phyloP scores from a whole-genome alignment of 2,797 vertebrate genomes.

The Bovichtus diacanthus region DNA sequence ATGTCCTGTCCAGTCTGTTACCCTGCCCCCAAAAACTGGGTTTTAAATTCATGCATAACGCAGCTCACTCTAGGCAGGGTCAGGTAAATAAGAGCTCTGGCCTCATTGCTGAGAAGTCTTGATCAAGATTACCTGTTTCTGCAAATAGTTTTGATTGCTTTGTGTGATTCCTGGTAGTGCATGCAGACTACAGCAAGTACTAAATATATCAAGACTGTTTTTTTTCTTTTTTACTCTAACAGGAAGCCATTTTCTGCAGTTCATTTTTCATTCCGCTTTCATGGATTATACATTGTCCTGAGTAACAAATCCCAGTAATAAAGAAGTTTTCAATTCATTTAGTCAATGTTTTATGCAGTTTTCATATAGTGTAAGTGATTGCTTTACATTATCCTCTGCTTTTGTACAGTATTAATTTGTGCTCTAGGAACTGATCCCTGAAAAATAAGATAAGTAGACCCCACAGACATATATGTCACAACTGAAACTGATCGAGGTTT shows the following conservation, averaged over 20 bases:
- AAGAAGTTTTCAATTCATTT: background rate
- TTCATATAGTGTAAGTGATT: conserved; percentile 1
- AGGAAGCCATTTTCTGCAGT: too few relatives aligned
- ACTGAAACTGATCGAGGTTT: too few relatives aligned
- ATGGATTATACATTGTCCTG: background rate
- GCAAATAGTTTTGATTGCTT: background rate
- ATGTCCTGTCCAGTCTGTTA: conserved; percentile 48
- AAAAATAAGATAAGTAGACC: background rate
- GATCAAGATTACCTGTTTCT: background rate
- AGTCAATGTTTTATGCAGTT: background rate
- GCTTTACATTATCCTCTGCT: background rate
- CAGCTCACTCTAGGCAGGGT: background rate
- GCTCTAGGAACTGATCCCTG: background rate
- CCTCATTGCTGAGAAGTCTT: conserved; percentile 82
- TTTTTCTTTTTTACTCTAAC: too few relatives aligned
- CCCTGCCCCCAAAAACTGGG: conserved; percentile 25
- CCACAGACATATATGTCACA: background rate
- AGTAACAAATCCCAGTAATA: background rate
- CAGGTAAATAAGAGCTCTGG: conserved; percentile 83
- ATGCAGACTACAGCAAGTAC: background rate
- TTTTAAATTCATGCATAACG: conserved; percentile 20
- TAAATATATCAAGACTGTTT: too few relatives aligned
- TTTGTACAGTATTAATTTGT: background rate
- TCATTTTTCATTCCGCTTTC: background rate
- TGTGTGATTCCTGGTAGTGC: background rate